These are phyloP conservation scores for Drosophila serrata DNA, from an alignment of 1,140 invertebrate species.

Conservation along the genomic window DNA sequence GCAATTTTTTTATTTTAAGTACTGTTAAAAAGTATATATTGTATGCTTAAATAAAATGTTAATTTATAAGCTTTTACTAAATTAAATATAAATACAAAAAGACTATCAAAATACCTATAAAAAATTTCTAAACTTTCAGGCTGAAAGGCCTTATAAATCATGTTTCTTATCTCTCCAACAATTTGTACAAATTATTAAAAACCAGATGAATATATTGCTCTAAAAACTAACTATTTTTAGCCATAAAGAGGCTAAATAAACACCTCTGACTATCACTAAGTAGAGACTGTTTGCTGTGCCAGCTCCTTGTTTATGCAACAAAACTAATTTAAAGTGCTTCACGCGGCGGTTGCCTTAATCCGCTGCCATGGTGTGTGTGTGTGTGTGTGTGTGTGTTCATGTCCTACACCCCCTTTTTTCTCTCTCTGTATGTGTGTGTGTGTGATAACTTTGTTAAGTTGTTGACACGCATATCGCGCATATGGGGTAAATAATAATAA, in stretches of 20 bases:
- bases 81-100: neutral
- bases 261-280: neutral
- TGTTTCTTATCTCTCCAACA: too few species aligned
- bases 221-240: neutral
- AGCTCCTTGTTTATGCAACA: constrained; percentile 71
- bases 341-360: constrained; percentile 74
- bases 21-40: neutral
- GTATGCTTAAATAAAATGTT: neutral
- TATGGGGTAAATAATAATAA: constrained; percentile 46
- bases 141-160: too few species aligned
- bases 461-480: constrained; percentile 54
- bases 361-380: constrained; percentile 34
- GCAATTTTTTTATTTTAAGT: too few species aligned
- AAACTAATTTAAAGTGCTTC: constrained; percentile 82
- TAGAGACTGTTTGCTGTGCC: constrained; percentile 7
- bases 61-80: too few species aligned
- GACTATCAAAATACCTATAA: neutral
- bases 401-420: neutral
- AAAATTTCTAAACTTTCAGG: too few species aligned
- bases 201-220: neutral
- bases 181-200: neutral
- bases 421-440: constrained; percentile 16
- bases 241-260: neutral
- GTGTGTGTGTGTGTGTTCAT: constrained; percentile 30
- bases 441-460: constrained; percentile 80